Evolutionary conservation across 1,140 invertebrate genomes (phyloP).

Genomic region (Lysiphlebus fabarum): DNA sequence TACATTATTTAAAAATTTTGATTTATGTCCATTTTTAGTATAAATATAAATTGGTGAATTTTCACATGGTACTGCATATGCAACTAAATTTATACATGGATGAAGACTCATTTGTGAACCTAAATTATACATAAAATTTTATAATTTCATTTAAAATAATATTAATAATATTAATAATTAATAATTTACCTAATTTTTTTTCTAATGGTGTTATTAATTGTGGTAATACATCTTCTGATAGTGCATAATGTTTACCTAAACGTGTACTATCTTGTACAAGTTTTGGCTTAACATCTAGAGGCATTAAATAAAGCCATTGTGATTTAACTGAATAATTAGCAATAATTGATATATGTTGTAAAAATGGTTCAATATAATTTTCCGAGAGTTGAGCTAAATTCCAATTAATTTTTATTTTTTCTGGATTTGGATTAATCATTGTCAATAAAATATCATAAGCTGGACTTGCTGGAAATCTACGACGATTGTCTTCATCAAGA

Average conservation of each 20-base stretch:
- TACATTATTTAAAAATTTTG: conserved; percentile 37
- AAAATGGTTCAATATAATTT: conserved; percentile 71
- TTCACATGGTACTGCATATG: conserved; percentile 75
- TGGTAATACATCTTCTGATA: conserved; percentile 65
- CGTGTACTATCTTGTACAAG: conserved; percentile 55
- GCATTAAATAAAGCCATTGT: conserved; percentile 81
- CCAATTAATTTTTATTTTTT: conserved; percentile 66
- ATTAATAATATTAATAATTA: conserved; percentile 13
- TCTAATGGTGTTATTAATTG: conserved; percentile 79
- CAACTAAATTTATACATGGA: conserved; percentile 79
- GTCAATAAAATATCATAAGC: conserved; percentile 76
- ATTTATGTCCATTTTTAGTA: conserved; percentile 48
- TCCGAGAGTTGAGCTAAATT: conserved; percentile 61
- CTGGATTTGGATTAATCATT: conserved; percentile 73
- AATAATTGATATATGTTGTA: conserved; percentile 64
- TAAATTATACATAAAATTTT: conserved; percentile 40
- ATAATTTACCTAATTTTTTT: conserved; percentile 68
- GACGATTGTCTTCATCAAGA: conserved; percentile 48
- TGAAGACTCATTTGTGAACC: conserved; percentile 76
- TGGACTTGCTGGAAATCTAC: conserved; percentile 54
- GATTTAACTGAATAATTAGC: conserved; percentile 79
- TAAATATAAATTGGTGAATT: conserved; percentile 73
- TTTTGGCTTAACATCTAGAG: conserved; percentile 68
- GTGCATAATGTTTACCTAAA: conserved; percentile 59
- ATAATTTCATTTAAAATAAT: neutral